Evolutionary conservation across 2,797 vertebrate genomes (phyloP), one percentile per base, ranked within the genome.

Genomic region (Hoplostethus mediterraneus): DNA sequence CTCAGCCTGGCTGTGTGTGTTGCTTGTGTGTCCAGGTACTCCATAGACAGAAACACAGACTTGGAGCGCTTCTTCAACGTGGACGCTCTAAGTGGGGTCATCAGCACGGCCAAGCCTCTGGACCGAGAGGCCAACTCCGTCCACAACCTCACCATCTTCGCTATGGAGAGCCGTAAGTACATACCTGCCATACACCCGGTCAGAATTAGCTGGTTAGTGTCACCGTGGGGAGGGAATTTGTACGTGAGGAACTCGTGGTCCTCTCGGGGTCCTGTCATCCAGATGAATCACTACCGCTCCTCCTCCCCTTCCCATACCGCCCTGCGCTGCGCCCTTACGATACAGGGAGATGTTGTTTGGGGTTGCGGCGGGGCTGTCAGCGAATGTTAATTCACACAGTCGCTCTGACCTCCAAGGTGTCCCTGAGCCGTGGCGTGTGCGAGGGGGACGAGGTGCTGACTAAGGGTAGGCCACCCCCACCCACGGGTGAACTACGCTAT

Each of bases 11-110:
- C 51, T 67, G 72, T 71, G 2, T 48, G 38, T 11, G 54, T 79
- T 70, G 11, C 74, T 0, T 78, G 38, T 78, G 38, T 74, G 72
- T 79, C 36, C 90, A 99, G 97, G 89, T 99, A 99, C 87, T 98
- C 97, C 0, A 98, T 99, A 71, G 97, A 99, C 93, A 95, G 98
- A 82, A 98, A 99, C 90, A 99, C 97, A 4, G 98, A 99, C 82
- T 86, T 99, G 89, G 98, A 99, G 84, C 96, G 97, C 48, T 98
- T 96, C 92, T 99, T 99, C 83, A 98, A 99, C 49, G 97, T 99
- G 61, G 97, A 99, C 59, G 96, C 97, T 59, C 93, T 95, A 40
- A 97, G 94, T 62, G 98, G 98, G 31, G 91, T 97, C 86, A 97
- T 99, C 88, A 98, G 96, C 84, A 98, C 97, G 0, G 98, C 98